Percentiles rank a stretch among this genome's conserved stretches.
phyloP scores from a whole-genome alignment of 2,888 invertebrate species.

The Girardia tigrina region DNA sequence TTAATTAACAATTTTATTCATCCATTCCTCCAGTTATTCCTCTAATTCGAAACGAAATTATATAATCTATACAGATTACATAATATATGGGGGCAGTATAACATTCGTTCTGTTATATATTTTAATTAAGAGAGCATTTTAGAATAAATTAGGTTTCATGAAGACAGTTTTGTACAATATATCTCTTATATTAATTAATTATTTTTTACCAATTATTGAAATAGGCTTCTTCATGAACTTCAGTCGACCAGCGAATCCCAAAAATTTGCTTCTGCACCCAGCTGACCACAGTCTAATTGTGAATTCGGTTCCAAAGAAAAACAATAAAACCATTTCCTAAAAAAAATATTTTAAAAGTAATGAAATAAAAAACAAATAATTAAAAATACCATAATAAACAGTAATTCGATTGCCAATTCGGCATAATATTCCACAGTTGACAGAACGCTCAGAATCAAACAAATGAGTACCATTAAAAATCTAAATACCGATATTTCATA shows the following conservation, averaged over 20 bases:
- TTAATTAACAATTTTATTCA: no score
- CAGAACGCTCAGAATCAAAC: slow-evolving; percentile 69
- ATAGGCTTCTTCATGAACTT: slow-evolving; percentile 69
- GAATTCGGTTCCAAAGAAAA: slow-evolving; percentile 69
- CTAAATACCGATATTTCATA: slow-evolving; percentile 56
- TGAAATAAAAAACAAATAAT: background rate
- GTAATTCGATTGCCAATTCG: slow-evolving; percentile 63
- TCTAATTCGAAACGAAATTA: no score
- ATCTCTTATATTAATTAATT: no score
- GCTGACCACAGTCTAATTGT: slow-evolving; percentile 67
- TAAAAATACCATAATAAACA: slow-evolving; percentile 64
- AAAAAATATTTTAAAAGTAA: background rate
- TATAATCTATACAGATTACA: no score
- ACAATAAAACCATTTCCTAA: slow-evolving; percentile 64
- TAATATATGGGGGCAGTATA: no score
- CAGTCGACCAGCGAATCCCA: slow-evolving; percentile 64
- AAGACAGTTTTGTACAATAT: no score
- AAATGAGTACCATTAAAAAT: slow-evolving; percentile 69
- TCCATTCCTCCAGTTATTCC: no score
- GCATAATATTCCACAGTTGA: slow-evolving; percentile 68
- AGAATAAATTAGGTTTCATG: no score
- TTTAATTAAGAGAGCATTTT: no score
- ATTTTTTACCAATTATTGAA: slow-evolving; percentile 70
- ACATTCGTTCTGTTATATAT: no score
- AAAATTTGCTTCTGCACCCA: slow-evolving; percentile 68